These are phyloP conservation scores for Plecotus auritus DNA, from an alignment of 2,113 vertebrate genomes.

Conservation along the genomic window DNA sequence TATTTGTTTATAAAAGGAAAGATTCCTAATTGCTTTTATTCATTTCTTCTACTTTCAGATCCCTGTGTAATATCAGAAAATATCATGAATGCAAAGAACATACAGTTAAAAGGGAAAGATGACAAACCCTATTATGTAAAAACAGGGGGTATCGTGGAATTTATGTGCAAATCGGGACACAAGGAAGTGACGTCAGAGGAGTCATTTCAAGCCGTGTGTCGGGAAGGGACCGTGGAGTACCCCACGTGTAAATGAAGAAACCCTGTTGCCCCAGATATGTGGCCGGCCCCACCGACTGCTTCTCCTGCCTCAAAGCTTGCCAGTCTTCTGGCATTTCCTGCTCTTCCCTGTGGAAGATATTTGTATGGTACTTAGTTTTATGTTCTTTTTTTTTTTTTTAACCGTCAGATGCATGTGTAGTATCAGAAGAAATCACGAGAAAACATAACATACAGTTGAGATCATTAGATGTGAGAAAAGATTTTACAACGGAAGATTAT, in stretches of 20 bases:
- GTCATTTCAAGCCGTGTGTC: background rate
- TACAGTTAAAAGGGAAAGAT: background rate
- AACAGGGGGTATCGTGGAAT: background rate
- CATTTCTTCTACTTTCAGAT: background rate
- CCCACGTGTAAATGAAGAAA: background rate
- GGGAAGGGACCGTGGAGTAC: background rate
- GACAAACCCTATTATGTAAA: background rate
- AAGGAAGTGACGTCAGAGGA: accelerated
- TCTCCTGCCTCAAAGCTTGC: background rate
- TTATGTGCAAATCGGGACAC: background rate
- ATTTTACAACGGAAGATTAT: accelerated
- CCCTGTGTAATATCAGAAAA: background rate
- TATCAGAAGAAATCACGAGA: slow-evolving; percentile 1
- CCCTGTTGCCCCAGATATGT: background rate
- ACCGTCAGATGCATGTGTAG: slow-evolving; percentile 12
- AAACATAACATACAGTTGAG: background rate
- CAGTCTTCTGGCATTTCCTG: too few species aligned
- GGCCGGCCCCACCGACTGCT: too few species aligned
- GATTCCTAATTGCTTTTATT: background rate
- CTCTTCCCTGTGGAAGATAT: background rate
- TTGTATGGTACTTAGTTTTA: background rate
- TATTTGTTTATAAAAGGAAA: background rate
- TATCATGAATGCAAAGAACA: background rate
- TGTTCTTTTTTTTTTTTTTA: background rate
- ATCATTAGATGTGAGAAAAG: accelerated